Percentiles rank a stretch among this genome's conserved stretches.
phyloP scores from a whole-genome alignment of 2,113 vertebrate species.

The Aleadryas rufinucha region DNA sequence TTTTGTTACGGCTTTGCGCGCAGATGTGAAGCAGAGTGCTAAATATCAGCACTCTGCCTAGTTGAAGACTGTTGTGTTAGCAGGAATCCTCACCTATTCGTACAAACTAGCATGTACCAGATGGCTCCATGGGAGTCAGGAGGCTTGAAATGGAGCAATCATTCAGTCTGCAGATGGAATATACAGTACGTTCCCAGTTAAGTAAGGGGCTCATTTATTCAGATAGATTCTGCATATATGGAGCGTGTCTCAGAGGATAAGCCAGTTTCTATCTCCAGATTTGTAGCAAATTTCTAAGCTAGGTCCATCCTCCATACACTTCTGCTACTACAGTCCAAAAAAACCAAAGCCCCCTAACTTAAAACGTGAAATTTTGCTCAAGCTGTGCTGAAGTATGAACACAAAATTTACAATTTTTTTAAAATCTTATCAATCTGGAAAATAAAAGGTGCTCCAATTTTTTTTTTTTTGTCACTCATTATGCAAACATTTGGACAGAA shows the following conservation, averaged over 20 bases:
- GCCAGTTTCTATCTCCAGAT: conserved; percentile 43
- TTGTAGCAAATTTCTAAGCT: conserved; percentile 50
- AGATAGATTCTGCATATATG: conserved; percentile 65
- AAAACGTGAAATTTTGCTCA: neutral
- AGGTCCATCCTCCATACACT: neutral
- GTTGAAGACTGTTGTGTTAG: conserved; percentile 65
- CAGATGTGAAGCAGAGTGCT: conserved; percentile 64
- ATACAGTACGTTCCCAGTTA: conserved; percentile 65
- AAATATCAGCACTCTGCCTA: conserved; percentile 60
- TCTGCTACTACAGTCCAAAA: neutral
- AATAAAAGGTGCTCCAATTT: neutral
- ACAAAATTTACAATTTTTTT: neutral
- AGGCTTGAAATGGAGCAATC: conserved; percentile 75
- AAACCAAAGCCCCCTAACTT: neutral
- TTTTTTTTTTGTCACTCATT: neutral
- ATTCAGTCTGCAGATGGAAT: conserved; percentile 74
- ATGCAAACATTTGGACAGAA: neutral
- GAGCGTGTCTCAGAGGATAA: conserved; percentile 58
- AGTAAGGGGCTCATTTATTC: conserved; percentile 76
- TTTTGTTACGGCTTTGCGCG: conserved; percentile 44
- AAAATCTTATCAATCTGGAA: neutral
- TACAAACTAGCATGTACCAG: conserved; percentile 59
- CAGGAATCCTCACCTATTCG: conserved; percentile 68
- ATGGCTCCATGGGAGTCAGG: conserved; percentile 73
- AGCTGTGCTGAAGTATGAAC: neutral